Percentiles rank a stretch among this genome's conserved stretches.
These are phyloP conservation scores for Plectrocnemia conspersa DNA, from an alignment of 1,140 invertebrate genomes.

Conservation along the genomic window DNA sequence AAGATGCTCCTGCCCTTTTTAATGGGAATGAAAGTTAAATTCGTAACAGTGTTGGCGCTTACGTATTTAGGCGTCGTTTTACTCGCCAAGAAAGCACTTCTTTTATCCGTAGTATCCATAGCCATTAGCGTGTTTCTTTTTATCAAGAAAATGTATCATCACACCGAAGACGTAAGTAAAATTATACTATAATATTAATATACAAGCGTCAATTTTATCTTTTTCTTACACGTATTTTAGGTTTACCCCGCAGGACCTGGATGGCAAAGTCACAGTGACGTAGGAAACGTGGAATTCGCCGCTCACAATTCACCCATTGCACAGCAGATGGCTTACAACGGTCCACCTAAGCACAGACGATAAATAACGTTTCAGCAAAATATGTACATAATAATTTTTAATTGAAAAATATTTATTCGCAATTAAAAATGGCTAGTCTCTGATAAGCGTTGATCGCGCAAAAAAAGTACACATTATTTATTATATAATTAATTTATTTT, in stretches of 20 bases:
- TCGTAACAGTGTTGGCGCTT: slow-evolving; percentile 53
- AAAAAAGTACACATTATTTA: too few species aligned
- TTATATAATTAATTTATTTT: background rate
- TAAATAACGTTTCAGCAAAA: too few species aligned
- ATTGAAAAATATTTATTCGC: background rate
- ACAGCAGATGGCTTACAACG: slow-evolving; percentile 47
- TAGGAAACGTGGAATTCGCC: slow-evolving; percentile 37
- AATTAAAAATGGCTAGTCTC: too few species aligned
- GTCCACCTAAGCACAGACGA: too few species aligned
- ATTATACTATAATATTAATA: background rate
- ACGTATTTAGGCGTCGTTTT: slow-evolving; percentile 57
- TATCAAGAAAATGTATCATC: slow-evolving; percentile 45
- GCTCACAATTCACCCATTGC: slow-evolving; percentile 45
- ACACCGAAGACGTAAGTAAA: slow-evolving; percentile 21
- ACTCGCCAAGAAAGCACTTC: slow-evolving; percentile 63
- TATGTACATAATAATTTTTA: background rate
- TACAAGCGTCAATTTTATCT: background rate
- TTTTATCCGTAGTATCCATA: slow-evolving; percentile 58
- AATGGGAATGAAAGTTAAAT: slow-evolving; percentile 57
- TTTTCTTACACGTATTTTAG: slow-evolving; percentile 16
- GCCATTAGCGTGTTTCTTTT: slow-evolving; percentile 58
- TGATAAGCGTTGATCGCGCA: too few species aligned
- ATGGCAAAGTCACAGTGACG: slow-evolving; percentile 31
- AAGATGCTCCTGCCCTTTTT: slow-evolving; percentile 56
- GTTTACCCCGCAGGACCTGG: slow-evolving; percentile 17